phyloP scores from a whole-genome alignment of 1,140 invertebrate genomes.

The Arion vulgaris region DNA sequence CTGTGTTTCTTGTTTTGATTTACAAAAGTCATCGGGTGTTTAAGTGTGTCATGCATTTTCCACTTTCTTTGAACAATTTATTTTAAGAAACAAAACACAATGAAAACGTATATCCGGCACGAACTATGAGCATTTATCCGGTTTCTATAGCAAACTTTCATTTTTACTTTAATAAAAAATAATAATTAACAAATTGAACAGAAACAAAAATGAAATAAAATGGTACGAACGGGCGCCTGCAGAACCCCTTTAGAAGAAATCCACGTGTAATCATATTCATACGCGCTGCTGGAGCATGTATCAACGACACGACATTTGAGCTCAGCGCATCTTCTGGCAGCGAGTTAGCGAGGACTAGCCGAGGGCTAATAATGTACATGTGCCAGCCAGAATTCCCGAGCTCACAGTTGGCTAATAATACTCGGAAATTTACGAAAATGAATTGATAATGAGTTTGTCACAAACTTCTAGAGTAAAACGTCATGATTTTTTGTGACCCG shows the following conservation, averaged over 20 bases:
- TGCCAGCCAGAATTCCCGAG: conserved; percentile 1
- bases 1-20: too few relatives aligned
- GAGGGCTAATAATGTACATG: conserved; percentile 28
- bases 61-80: too few relatives aligned
- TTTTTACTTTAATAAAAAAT: too few relatives aligned
- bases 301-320: background rate
- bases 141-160: too few relatives aligned
- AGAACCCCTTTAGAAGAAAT: background rate
- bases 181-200: too few relatives aligned
- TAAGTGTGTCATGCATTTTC: too few relatives aligned
- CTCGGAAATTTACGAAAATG: conserved; percentile 9
- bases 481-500: conserved; percentile 28
- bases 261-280: conserved; percentile 5
- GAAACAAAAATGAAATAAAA: background rate
- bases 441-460: conserved; percentile 25
- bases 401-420: conserved; percentile 11
- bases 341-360: conserved; percentile 1
- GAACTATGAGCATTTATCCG: too few relatives aligned
- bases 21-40: too few relatives aligned
- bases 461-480: conserved; percentile 6
- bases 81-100: too few relatives aligned
- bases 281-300: conserved; percentile 6
- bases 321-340: background rate
- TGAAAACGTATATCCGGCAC: too few relatives aligned
- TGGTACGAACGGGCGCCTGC: background rate